Evolutionary conservation across 2,797 vertebrate genomes (phyloP), one percentile per base, ranked within the genome.

Genomic region (Prionace glauca): DNA sequence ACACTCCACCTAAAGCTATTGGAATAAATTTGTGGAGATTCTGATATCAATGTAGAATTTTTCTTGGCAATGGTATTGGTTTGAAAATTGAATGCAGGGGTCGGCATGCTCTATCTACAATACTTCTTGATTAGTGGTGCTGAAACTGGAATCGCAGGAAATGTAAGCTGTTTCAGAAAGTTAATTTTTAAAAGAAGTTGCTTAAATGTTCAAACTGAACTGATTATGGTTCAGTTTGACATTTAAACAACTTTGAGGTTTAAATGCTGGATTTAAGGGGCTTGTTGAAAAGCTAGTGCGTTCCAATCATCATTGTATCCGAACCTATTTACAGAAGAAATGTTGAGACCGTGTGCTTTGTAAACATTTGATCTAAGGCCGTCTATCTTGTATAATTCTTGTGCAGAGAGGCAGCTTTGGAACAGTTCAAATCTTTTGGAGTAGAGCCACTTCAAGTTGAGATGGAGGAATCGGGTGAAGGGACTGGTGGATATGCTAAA

Each of bases 371-470:
- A 92, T n/a, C 20, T 41, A 92, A 69, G 20, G 9, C 65, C 12
- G 0, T 41, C 20, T 16, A 8, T 88, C 32, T 71, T 45, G 20
- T 94, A 88, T 50, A 36, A 95, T 95, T 95, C 96, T 26, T 96
- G 24, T 69, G 87, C 96, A 98, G 97, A 96, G 97, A 97, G 26
- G 97, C 98, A 90, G 98, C 97, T 77, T 96, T 98, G 96, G 97
- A 98, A 96, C 97, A 98, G 96, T 98, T 98, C 96, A 98, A 98
- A 96, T 98, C 97, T 0, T 98, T 98, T 92, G 98, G 98, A 45
- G 97, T 97, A 1, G 98, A 98, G 96, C 97, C 97, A 92, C 96
- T 98, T 95, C 97, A 97, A 96, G 97, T 98, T n/a, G 93, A 97
- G 29, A 0, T 98, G 95, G 96, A 96, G 62, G 98, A 98, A 97